Evolutionary conservation across 92 coral and sea anemone species (phyloP).

Genomic region (Actinostola sp.): DNA sequence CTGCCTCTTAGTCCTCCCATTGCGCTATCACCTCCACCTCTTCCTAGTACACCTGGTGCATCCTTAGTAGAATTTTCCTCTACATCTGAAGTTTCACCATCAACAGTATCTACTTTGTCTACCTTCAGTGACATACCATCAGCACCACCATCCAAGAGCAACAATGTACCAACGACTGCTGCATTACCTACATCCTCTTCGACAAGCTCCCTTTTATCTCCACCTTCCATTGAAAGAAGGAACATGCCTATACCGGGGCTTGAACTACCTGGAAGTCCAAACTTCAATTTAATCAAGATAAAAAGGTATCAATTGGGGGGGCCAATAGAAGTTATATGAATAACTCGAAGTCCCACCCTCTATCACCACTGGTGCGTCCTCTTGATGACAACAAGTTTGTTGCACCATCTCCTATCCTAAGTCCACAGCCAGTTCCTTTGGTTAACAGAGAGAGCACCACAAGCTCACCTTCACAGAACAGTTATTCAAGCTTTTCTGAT

Average conservation of each 20-base stretch:
- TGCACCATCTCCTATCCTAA: constrained; percentile 11
- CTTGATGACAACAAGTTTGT: not conserved
- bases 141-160: not conserved
- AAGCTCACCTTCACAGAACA: not conserved
- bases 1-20: not conserved
- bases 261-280: constrained; percentile 23
- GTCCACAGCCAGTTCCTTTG: not conserved
- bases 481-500: constrained; percentile 3
- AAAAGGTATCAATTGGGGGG: not conserved
- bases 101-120: not conserved
- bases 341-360: not conserved
- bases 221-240: constrained; percentile 16
- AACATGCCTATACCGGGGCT: constrained; percentile 22
- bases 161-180: not conserved
- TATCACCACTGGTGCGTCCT: not conserved
- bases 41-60: constrained; percentile 9
- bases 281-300: constrained; percentile 13
- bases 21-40: not conserved
- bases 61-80: not conserved
- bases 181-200: not conserved
- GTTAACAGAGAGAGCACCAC: not conserved
- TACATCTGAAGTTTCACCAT: not conserved
- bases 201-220: constrained; percentile 11
- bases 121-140: not conserved
- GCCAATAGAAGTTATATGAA: not conserved